Base-by-base conservation (phyloP, 2,797 vertebrate species). In the Oryzias dopingdopingensis region DNA sequence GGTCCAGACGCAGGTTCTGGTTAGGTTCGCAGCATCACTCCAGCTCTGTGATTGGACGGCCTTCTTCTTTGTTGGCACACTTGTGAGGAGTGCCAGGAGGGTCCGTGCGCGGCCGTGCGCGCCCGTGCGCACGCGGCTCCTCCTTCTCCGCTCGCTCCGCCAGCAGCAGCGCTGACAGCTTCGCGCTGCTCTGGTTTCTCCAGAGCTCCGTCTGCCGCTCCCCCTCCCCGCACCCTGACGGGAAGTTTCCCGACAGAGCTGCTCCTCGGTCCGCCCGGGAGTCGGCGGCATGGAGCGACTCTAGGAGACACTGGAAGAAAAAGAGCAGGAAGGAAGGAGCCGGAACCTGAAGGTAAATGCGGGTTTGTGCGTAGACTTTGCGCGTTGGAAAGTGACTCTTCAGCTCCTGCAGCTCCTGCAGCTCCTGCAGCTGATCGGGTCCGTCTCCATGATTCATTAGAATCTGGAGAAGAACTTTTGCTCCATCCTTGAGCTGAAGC, bases 281-380 rank as follows among this genome's bases (percentile, higher is more conserved):
- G 56, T 1, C 57, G 55, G 54, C 42, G 59, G 14, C 7, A 82
- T 67, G 76, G 40, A 49, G 73, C 73, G 41, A 3, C 65, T 0
- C 12, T 76, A 79, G 67, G 69, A 50, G 4, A 4, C 23, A 4
- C 2, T 6, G 5, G 45, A 1, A 1, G 24, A 5, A 18, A 20
- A 23, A 42, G 61, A 44, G 42, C 8, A 13, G 22, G 60, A 24
- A 42, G 20, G 62, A 73, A 52, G 26, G 16, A 59, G 17, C 56
- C 50, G 13, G 64, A 47, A 62, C 69, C 22, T 62, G 66, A 59
- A 76, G 80, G 82, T 86, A 70, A 72, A 67, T 24, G 0, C 1
- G 1, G 1, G 4, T 5, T 50, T 49, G 14, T 5, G 7, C 26
- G 5, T 5, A 29, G 26, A 6, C 26, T 26, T 26, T 37, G 32